Conservation (phyloP, 2,888 invertebrate species). For the Cheiracanthium punctorium region DNA sequence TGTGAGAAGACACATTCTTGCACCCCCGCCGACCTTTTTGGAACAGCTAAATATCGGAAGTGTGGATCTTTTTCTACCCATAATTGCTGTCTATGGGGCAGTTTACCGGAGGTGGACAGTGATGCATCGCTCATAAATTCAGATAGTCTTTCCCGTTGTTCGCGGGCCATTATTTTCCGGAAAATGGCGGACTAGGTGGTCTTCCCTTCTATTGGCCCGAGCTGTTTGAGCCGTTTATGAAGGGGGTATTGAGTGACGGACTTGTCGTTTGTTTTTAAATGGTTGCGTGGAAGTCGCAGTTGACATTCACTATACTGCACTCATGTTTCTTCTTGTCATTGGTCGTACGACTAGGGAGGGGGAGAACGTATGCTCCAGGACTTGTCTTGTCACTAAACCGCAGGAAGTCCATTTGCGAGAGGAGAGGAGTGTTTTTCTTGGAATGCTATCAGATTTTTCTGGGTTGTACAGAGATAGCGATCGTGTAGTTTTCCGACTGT, state of each 20-base stretch:
- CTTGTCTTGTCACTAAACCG: not conserved
- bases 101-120: constrained; percentile 21
- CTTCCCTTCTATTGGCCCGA: not conserved
- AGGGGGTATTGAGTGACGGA: constrained; percentile 3
- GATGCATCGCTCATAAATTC: constrained; percentile 20
- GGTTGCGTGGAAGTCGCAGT: constrained; percentile 23
- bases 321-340: not conserved
- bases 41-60: too few relatives aligned
- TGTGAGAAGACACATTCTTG: too few relatives aligned
- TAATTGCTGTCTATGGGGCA: constrained; percentile 22
- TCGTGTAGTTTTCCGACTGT: too few relatives aligned
- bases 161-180: not conserved
- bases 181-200: constrained; percentile 29
- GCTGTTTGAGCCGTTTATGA: constrained; percentile 9
- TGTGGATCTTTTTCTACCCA: constrained; percentile 6
- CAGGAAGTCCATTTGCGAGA: not conserved
- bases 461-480: too few relatives aligned
- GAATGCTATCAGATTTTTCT: not conserved
- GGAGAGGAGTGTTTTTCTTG: not conserved
- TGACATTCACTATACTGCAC: not conserved
- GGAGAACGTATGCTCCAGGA: not conserved
- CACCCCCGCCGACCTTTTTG: too few relatives aligned
- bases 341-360: not conserved
- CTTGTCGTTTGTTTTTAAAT: constrained; percentile 49
- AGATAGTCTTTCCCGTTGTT: not conserved